These are phyloP conservation scores for Archips crataeganus DNA, from an alignment of 2,888 invertebrate genomes.

Conservation along the genomic window DNA sequence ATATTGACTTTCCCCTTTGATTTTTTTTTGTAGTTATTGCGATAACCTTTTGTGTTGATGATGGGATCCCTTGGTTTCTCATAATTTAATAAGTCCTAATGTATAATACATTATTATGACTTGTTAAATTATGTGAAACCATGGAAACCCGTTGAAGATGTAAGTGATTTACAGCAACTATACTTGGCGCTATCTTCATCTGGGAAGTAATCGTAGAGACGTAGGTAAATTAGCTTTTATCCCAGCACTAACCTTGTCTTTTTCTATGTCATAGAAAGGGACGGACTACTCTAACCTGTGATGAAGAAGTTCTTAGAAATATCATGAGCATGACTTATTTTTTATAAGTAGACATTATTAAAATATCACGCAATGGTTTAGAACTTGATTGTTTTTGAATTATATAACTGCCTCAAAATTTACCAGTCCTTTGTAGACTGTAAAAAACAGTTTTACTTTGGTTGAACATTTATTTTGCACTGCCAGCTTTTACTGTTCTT, in stretches of 20 bases:
- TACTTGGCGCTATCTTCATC: not conserved
- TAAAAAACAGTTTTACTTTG: not conserved
- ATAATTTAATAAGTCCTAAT: too few species aligned
- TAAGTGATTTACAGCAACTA: not conserved
- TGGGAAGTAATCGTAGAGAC: not conserved
- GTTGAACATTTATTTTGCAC: conserved; percentile 1
- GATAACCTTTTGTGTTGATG: not conserved
- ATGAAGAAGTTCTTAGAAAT: not conserved
- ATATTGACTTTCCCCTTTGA: not conserved
- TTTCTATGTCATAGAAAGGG: not conserved
- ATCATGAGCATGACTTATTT: not conserved
- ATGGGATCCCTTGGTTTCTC: too few species aligned
- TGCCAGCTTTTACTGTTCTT: conserved; percentile 6
- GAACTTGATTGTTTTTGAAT: not conserved
- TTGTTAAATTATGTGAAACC: too few species aligned
- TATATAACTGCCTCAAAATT: not conserved
- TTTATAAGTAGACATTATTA: not conserved
- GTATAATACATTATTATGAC: too few species aligned
- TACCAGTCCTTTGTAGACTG: not conserved
- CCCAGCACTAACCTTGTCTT: not conserved
- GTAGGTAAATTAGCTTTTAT: not conserved
- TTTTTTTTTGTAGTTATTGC: not conserved
- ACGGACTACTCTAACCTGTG: not conserved
- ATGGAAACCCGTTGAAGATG: too few species aligned
- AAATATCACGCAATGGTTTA: not conserved